Evolutionary conservation across 2,113 vertebrate genomes (phyloP), one percentile per base, ranked within the genome.

Genomic region (Indicator maculatus): DNA sequence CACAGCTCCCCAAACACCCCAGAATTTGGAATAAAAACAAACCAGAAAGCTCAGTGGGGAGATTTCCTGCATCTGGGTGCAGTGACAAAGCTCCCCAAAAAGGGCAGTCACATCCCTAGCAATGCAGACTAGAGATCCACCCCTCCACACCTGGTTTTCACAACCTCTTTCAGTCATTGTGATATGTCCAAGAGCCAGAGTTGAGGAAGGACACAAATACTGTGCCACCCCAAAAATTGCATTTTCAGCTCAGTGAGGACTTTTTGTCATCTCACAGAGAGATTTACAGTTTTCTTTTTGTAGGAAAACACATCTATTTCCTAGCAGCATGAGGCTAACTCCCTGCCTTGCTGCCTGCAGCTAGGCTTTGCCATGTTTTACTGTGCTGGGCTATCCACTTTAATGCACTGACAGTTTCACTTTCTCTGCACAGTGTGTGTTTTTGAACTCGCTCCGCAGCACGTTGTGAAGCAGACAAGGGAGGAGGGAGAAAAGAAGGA

Each of bases 331-430:
- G 24, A 89, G 74, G 76, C 50, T 65, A 47, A 77, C 73, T 90
- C 84, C 41, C 64, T 50, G 91, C 70, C 56, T 81, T 19, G 67
- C 79, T 77, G 65, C 79, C 83, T 77, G 74, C 74, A 92, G 89
- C 82, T 86, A 72, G 41, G 38, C 74, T 78, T 87, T 81, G 72
- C 79, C 66, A 81, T 12, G 10, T 82, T 87, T 81, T 72, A 72
- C 92, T 60, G 76, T 59, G 33, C 52, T 70, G 89, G 55, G 65
- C 65, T 90, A 77, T 78, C 78, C 74, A 11, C 83, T 89, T 84
- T 55, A 33, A 73, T 39, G 70, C 79, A 84, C 70, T 92, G 78
- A 87, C 92, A 94, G 86, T 92, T 92, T 84, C 74, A 87, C 74
- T 92, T 80, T 88, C 94, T 73, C 91, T 45, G 74, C 30, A 3